phyloP scores from a whole-genome alignment of 2,113 vertebrate genomes.

The Hippocampus abdominalis region DNA sequence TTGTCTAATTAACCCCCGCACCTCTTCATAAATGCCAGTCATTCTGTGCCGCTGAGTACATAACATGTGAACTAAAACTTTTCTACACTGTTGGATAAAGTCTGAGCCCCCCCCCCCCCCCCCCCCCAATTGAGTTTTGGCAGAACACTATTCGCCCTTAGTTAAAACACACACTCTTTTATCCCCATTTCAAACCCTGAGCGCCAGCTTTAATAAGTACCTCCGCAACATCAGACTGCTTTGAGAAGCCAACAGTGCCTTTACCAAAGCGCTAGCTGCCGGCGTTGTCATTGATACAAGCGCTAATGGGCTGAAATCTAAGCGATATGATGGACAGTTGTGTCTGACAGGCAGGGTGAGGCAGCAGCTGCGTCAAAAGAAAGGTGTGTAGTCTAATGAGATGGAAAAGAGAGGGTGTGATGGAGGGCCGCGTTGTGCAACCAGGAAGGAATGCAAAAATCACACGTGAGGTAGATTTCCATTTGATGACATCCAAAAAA shows the following conservation, averaged over 20 bases:
- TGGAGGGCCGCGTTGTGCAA: constrained; percentile 52
- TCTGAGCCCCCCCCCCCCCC: constrained; percentile 6
- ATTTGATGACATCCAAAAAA: constrained; percentile 58
- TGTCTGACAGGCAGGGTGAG: constrained; percentile 65
- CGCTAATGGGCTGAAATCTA: constrained; percentile 65
- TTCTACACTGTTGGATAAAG: constrained; percentile 42
- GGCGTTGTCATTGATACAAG: constrained; percentile 58
- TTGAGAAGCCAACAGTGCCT: constrained; percentile 34
- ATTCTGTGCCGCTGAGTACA: background rate
- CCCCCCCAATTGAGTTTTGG: constrained; percentile 19
- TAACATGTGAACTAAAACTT: constrained; percentile 48
- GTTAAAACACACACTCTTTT: constrained; percentile 56
- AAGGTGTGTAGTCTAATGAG: constrained; percentile 78
- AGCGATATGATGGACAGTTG: constrained; percentile 67
- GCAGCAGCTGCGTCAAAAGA: constrained; percentile 70
- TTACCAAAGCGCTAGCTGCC: constrained; percentile 31
- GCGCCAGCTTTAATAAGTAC: constrained; percentile 42
- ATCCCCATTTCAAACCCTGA: constrained; percentile 50
- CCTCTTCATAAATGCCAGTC: background rate
- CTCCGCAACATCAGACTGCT: constrained; percentile 33
- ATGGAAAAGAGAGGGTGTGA: constrained; percentile 69
- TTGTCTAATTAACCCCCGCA: background rate
- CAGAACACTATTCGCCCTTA: constrained; percentile 27
- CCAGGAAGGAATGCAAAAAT: constrained; percentile 26
- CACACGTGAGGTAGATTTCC: constrained; percentile 36